Base-by-base conservation (phyloP, 2,797 vertebrate genomes). In the Brachyrhaphis roseni region DNA sequence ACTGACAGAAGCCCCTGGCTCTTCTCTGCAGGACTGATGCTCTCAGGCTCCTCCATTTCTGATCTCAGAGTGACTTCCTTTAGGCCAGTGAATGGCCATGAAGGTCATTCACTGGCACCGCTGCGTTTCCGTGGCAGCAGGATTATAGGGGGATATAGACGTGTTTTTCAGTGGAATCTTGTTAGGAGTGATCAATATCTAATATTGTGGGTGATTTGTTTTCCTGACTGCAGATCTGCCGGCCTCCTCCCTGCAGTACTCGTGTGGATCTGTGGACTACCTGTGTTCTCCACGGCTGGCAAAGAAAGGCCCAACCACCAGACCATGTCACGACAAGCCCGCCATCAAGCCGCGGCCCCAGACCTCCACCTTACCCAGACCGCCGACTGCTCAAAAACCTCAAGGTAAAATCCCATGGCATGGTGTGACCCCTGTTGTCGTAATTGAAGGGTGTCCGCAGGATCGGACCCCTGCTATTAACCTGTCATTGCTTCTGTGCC, bases 371-470 rank as follows among this genome's bases (percentile, higher is more conserved):
- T 90, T 93, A 66, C 84, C 93, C 88, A 94, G 94, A 91, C 94
- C 91, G 57, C 91, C 93, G 75, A 88, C 87, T 71, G 86, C 95
- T 84, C 95, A 96, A 95, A 98, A 97, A 94, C 96, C 97, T 91
- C 96, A 96, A 97, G 96, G 97, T 96, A 95, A 87, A 78, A 36
- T 4, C 12, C 49, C 1, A 15, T 5, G 64, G 75, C 64, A 23
- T 16, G 78, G 23, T 70, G 66, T 77, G 77, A 84, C 84, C 75
- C 28, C 1, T 31, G 45, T 80, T 76, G 68, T 28, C 77, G 1
- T 82, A 82, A 90, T 73, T 83, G 84, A 89, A 88, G 83, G 77
- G 75, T 72, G 74, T 79, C 68, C 74, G 57, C 75, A 10, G 39
- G 78, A 82, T 82, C 78, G 78, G 76, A 81, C 36, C 47, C 3